phyloP scores from a whole-genome alignment of 2,113 vertebrate species.

The Atrichornis clamosus region DNA sequence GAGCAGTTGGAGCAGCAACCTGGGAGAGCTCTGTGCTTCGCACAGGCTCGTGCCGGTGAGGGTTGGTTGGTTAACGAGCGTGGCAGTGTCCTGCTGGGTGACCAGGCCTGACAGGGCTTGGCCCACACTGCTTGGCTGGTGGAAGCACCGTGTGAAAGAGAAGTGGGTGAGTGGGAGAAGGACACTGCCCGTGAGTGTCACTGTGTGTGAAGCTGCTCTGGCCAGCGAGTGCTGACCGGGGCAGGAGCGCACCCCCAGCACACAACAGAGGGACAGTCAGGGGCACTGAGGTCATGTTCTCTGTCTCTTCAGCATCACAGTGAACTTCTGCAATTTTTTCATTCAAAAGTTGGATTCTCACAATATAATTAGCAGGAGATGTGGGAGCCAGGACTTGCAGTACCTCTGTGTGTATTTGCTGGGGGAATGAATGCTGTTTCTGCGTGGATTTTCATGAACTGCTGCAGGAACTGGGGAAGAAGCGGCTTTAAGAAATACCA shows the following conservation, averaged over 20 bases:
- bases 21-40: background rate
- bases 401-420: background rate
- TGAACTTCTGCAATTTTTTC: background rate
- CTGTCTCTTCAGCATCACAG: background rate
- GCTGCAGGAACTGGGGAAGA: background rate
- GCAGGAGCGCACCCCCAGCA: background rate
- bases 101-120: background rate
- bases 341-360: background rate
- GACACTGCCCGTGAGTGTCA: rapidly evolving
- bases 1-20: background rate
- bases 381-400: background rate
- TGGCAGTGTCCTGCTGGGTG: background rate
- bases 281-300: background rate
- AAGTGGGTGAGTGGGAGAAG: background rate
- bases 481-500: constrained; percentile 25
- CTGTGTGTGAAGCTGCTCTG: background rate
- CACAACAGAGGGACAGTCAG: background rate
- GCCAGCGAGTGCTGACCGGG: rapidly evolving
- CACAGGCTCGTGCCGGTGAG: background rate
- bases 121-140: background rate
- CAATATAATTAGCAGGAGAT: background rate
- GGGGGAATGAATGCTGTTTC: background rate
- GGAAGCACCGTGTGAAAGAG: rapidly evolving
- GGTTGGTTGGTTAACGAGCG: background rate
- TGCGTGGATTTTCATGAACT: background rate